These are phyloP conservation scores for Caenorhabditis sp. DNA, from an alignment of 2,888 invertebrate genomes.

Conservation along the genomic window DNA sequence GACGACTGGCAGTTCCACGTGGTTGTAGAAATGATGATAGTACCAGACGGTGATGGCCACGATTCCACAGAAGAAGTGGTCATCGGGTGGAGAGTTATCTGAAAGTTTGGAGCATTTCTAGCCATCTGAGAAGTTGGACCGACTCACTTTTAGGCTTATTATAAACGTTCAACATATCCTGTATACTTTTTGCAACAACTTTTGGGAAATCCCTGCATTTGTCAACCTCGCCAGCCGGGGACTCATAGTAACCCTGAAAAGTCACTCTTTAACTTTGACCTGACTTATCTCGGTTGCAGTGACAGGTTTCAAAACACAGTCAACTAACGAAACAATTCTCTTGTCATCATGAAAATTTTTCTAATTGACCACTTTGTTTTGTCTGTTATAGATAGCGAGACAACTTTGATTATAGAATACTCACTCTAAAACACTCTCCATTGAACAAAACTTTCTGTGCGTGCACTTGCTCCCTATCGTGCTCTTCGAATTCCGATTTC, in stretches of 20 bases:
- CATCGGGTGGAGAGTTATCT: slow-evolving; percentile 12
- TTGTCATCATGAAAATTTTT: too few relatives aligned
- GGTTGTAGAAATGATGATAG: slow-evolving; percentile 71
- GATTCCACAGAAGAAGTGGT: slow-evolving; percentile 51
- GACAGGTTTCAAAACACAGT: too few relatives aligned
- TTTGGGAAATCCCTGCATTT: slow-evolving; percentile 39
- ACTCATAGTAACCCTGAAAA: slow-evolving; percentile 44
- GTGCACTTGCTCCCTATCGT: background rate
- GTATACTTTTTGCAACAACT: slow-evolving; percentile 26
- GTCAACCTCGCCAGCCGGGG: slow-evolving; percentile 46
- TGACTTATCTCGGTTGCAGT: too few relatives aligned
- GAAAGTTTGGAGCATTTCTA: too few relatives aligned
- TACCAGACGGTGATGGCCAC: slow-evolving; percentile 73
- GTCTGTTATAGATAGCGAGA: too few relatives aligned
- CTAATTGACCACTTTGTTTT: too few relatives aligned
- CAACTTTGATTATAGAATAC: too few relatives aligned
- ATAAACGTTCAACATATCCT: slow-evolving; percentile 7
- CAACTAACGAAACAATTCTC: too few relatives aligned
- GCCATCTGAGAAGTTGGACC: too few relatives aligned
- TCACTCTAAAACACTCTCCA: slow-evolving; percentile 33
- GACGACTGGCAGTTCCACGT: slow-evolving; percentile 64
- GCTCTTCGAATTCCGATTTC: too few relatives aligned
- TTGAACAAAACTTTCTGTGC: slow-evolving; percentile 39
- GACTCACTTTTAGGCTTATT: background rate
- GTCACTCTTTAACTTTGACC: too few relatives aligned